Evolutionary conservation across 2,113 vertebrate species (phyloP).

Genomic region (Marmota flaviventris): DNA sequence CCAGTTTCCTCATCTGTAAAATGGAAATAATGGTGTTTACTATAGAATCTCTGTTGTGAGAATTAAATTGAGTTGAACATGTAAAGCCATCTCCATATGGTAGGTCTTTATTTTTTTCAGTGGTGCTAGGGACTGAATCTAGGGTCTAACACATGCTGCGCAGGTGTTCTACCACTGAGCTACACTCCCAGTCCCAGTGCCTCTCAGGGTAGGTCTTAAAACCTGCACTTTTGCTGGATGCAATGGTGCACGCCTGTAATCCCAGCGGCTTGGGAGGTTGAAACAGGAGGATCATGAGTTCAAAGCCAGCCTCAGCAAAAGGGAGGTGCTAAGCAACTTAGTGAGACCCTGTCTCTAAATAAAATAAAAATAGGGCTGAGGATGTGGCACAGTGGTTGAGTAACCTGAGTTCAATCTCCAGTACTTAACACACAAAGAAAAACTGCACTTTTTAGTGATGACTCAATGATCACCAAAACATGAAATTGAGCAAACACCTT

Average conservation of each 20-base stretch:
- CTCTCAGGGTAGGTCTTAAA: neutral
- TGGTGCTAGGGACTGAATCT: neutral
- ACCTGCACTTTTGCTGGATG: neutral
- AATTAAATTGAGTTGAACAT: neutral
- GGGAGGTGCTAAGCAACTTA: too few relatives aligned
- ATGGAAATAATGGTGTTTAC: neutral
- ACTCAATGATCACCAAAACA: neutral
- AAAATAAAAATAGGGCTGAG: too few relatives aligned
- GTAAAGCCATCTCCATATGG: too few relatives aligned
- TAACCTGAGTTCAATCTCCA: too few relatives aligned
- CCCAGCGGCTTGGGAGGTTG: too few relatives aligned
- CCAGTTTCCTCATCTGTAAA: neutral
- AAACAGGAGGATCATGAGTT: too few relatives aligned
- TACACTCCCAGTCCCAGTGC: neutral
- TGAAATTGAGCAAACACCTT: neutral
- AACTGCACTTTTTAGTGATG: neutral
- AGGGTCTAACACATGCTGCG: neutral
- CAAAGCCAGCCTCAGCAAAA: too few relatives aligned
- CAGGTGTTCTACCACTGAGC: neutral
- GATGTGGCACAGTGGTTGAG: too few relatives aligned
- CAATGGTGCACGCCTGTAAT: too few relatives aligned
- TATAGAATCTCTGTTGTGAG: neutral
- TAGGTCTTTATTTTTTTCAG: neutral
- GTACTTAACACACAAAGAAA: too few relatives aligned
- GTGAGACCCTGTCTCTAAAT: too few relatives aligned